These are phyloP conservation scores for Drosophila acutilabella DNA, from an alignment of 2,888 invertebrate species.

Conservation along the genomic window DNA sequence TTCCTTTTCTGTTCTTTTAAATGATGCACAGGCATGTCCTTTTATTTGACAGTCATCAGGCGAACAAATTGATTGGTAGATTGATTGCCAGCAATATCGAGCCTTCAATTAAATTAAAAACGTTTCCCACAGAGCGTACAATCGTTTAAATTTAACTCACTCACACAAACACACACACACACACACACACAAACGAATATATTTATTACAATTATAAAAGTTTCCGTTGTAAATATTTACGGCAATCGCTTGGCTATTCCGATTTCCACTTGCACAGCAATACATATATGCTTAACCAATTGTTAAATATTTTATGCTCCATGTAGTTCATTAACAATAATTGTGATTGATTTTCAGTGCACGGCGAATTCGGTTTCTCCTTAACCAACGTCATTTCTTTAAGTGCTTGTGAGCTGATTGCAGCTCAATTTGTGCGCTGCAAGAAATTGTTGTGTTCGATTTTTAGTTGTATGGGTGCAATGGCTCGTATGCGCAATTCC, in stretches of 20 bases:
- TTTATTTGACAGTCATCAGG: constrained; percentile 56
- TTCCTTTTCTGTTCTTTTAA: constrained; percentile 37
- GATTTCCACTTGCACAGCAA: not conserved
- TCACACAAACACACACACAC: not conserved
- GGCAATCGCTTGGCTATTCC: constrained; percentile 12
- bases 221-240: constrained; percentile 10
- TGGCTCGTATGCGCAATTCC: constrained; percentile 42
- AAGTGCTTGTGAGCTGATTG: constrained; percentile 25
- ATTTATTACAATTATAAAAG: constrained; percentile 27
- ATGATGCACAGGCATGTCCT: constrained; percentile 39
- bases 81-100: constrained; percentile 44
- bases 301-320: constrained; percentile 11
- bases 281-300: constrained; percentile 4
- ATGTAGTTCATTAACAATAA: constrained; percentile 42
- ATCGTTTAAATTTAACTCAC: constrained; percentile 19
- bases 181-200: constrained; percentile 1
- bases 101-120: constrained; percentile 61
- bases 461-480: constrained; percentile 21
- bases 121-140: constrained; percentile 17
- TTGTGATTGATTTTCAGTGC: constrained; percentile 41
- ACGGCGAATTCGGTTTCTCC: not conserved
- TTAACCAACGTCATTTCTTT: constrained; percentile 10
- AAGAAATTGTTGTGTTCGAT: constrained; percentile 18
- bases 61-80: constrained; percentile 54
- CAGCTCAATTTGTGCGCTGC: constrained; percentile 24